Evolutionary conservation across 2,797 vertebrate genomes (phyloP).

Genomic region (Pangasius mekongensis): DNA sequence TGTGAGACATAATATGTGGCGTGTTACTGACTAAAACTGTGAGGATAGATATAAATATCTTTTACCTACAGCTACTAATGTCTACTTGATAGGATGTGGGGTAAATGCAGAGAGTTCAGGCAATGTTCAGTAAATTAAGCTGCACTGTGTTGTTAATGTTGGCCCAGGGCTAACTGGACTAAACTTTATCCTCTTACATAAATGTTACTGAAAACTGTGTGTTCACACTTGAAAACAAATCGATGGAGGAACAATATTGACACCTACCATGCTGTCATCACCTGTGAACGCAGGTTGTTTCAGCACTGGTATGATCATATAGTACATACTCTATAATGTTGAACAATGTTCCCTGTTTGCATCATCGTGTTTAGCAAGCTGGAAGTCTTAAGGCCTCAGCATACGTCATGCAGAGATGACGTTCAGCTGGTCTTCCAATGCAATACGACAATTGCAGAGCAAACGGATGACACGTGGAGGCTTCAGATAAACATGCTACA

Average conservation of each 20-base stretch:
- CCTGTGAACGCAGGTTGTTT: background rate
- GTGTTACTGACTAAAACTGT: conserved; percentile 19
- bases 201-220: background rate
- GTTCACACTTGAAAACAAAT: background rate
- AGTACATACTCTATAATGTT: background rate
- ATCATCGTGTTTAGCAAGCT: background rate
- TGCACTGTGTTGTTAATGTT: background rate
- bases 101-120: background rate
- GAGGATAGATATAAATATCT: conserved; percentile 23
- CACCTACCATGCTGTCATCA: background rate
- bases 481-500: background rate
- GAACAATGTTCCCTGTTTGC: background rate
- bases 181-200: background rate
- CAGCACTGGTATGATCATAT: background rate
- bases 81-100: background rate
- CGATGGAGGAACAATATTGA: background rate
- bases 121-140: background rate
- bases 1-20: conserved; percentile 10
- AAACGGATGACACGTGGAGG: background rate
- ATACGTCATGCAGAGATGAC: background rate
- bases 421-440: background rate
- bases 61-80: conserved; percentile 3
- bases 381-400: background rate
- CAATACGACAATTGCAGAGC: background rate
- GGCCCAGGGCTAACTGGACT: background rate